Evolutionary conservation across 2,113 vertebrate species (phyloP).

Genomic region (Chionodraco myersi): DNA sequence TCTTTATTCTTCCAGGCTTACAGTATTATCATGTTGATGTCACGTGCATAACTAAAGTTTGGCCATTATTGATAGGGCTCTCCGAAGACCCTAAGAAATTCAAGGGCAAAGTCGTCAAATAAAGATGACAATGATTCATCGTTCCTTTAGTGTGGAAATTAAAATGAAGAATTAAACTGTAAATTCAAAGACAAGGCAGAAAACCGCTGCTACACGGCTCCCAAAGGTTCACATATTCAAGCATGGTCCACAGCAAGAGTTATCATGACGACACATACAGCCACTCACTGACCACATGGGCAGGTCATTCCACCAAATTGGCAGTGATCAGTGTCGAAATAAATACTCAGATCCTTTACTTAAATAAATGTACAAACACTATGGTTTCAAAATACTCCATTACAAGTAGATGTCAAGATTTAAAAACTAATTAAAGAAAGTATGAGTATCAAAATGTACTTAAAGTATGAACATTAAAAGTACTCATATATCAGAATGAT

Average conservation of each 20-base stretch:
- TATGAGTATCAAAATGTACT: no score
- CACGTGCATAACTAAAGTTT: not conserved
- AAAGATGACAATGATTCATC: constrained; percentile 46
- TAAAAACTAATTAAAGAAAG: no score
- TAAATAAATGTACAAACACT: no score
- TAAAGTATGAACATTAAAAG: no score
- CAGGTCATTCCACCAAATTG: not conserved
- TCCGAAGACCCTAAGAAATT: constrained; percentile 22
- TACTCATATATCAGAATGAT: no score
- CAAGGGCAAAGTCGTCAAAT: constrained; percentile 26
- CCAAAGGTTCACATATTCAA: not conserved
- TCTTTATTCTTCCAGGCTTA: not conserved
- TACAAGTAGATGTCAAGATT: no score
- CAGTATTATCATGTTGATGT: constrained; percentile 6
- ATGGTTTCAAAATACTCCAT: no score
- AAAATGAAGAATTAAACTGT: not conserved
- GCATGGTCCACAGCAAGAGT: not conserved
- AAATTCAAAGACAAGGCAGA: not conserved
- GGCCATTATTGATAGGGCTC: constrained; percentile 11
- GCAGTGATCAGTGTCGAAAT: no score
- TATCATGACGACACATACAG: not conserved
- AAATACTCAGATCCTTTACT: not conserved
- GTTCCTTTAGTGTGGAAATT: not conserved
- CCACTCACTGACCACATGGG: not conserved
- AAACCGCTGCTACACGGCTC: not conserved